A percentile compares a stretch with the other conserved stretches of the same genome.
phyloP scores from a whole-genome alignment of 2,797 vertebrate species.

The Halcyon badia region DNA sequence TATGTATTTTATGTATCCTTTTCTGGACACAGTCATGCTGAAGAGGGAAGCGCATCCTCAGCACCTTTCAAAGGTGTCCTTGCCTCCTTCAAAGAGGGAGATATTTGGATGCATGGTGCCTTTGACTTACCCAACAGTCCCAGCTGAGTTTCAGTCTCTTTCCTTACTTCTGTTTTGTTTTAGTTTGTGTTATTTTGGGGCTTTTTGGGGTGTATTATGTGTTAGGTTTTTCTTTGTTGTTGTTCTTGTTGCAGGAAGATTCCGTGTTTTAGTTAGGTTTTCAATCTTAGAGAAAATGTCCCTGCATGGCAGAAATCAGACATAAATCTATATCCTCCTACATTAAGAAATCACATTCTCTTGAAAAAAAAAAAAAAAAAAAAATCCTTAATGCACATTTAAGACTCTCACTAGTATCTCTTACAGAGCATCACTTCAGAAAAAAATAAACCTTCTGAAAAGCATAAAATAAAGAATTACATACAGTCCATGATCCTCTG shows the following conservation, averaged over 20 bases:
- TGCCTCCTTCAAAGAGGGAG: background rate
- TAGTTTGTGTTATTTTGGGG: background rate
- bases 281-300: background rate
- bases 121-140: background rate
- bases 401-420: background rate
- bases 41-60: background rate
- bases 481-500: constrained; percentile 49
- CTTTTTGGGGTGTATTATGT: background rate
- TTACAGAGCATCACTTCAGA: background rate
- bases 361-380: background rate
- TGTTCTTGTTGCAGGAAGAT: background rate
- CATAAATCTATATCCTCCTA: background rate
- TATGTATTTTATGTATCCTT: background rate
- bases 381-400: background rate
- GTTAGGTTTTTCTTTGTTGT: background rate
- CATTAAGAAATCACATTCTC: background rate
- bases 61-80: background rate
- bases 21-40: background rate
- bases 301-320: background rate
- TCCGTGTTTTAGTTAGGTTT: background rate
- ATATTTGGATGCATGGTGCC: background rate
- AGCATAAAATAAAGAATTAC: constrained; percentile 45
- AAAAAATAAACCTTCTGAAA: constrained; percentile 32
- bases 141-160: background rate
- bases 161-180: background rate